Percentiles rank a stretch among this genome's conserved stretches.
phyloP scores from a whole-genome alignment of 2,797 vertebrate species.

The Sebastes cheni region DNA sequence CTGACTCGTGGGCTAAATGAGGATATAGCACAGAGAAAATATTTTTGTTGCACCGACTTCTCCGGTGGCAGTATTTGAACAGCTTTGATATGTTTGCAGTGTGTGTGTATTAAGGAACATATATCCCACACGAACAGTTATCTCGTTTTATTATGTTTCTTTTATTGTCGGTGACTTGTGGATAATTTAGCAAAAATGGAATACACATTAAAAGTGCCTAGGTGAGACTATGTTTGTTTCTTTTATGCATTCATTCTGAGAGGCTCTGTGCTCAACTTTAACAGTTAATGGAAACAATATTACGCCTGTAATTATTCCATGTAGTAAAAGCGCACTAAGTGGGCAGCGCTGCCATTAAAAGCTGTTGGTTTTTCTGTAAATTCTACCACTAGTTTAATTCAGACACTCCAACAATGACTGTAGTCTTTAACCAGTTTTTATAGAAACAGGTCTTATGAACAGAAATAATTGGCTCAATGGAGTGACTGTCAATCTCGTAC shows the following conservation, averaged over 20 bases:
- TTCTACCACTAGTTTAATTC: constrained; percentile 58
- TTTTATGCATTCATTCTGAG: constrained; percentile 22
- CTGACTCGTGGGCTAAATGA: constrained; percentile 72
- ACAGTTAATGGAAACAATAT: constrained; percentile 56
- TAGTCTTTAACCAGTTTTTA: constrained; percentile 77
- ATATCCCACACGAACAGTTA: background rate
- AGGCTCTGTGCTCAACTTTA: constrained; percentile 12
- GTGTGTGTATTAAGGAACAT: constrained; percentile 47
- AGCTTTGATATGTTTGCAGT: constrained; percentile 44
- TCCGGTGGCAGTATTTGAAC: constrained; percentile 57
- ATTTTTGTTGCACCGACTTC: constrained; percentile 66
- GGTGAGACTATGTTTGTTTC: background rate
- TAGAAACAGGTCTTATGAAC: constrained; percentile 73
- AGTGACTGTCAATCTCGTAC: constrained; percentile 80
- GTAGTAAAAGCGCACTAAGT: constrained; percentile 46
- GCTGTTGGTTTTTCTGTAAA: constrained; percentile 60
- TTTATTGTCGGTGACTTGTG: constrained; percentile 20
- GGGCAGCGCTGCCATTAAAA: constrained; percentile 50
- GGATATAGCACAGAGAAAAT: constrained; percentile 68
- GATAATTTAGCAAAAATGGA: constrained; percentile 33
- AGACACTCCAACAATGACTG: constrained; percentile 64
- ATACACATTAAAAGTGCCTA: background rate
- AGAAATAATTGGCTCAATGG: constrained; percentile 81
- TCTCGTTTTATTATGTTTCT: constrained; percentile 29
- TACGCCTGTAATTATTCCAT: constrained; percentile 46